Conservation (phyloP, 92 coral and sea anemone species). For the Phenganax subtilis region DNA sequence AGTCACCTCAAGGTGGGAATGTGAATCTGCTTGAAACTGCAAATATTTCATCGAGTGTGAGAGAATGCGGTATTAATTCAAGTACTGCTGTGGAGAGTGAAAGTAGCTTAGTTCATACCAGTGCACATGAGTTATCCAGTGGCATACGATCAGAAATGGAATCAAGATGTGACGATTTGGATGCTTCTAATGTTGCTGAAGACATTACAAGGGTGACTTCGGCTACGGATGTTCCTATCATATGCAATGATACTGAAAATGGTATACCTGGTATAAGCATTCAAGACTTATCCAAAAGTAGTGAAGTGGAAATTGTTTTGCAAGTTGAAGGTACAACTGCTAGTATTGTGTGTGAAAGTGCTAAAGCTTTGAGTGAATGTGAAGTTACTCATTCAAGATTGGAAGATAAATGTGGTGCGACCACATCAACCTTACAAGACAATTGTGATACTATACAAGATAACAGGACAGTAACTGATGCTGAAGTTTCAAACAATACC, state of each 20-base stretch:
- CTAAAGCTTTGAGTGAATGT: not conserved
- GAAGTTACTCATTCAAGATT: not conserved
- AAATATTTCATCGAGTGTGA: too few relatives aligned
- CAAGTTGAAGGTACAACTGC: not conserved
- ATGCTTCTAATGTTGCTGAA: not conserved
- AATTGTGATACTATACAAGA: not conserved
- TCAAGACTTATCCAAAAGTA: slow-evolving; percentile 33
- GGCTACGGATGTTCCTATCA: too few relatives aligned
- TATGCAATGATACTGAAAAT: not conserved
- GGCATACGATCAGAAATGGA: not conserved
- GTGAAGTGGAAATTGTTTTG: not conserved
- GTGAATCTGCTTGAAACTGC: too few relatives aligned
- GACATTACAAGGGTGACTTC: not conserved
- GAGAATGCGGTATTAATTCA: too few relatives aligned
- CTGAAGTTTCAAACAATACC: not conserved
- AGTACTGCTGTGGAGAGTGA: not conserved
- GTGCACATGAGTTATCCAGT: not conserved
- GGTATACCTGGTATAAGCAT: slow-evolving; percentile 7
- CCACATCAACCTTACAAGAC: not conserved
- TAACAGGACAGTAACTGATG: not conserved
- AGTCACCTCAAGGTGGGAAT: too few relatives aligned
- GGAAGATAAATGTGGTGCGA: not conserved
- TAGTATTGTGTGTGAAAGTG: not conserved
- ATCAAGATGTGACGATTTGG: not conserved
- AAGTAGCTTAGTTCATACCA: not conserved